Percentiles rank a stretch among this genome's conserved stretches.
Conservation (phyloP, 2,797 vertebrate species). For the Rhyacichthys aspro region DNA sequence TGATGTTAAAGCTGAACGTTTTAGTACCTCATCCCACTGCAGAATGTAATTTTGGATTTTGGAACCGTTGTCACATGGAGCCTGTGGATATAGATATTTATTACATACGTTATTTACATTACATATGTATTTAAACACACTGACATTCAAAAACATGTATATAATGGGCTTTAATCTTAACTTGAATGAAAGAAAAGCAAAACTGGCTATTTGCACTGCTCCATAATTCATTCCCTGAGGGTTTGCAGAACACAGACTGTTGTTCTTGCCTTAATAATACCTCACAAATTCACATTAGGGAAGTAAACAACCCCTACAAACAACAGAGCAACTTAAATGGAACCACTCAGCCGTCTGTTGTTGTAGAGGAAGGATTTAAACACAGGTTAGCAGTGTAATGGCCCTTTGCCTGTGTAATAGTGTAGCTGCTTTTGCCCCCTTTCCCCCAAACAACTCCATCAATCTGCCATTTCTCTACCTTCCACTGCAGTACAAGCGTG, state of each 20-base stretch:
- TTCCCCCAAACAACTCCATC: constrained; percentile 12
- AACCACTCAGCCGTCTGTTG: neutral
- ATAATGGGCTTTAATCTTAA: too few relatives aligned
- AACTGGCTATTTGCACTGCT: too few relatives aligned
- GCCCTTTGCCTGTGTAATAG: constrained; percentile 3
- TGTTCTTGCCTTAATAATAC: too few relatives aligned
- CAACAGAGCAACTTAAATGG: constrained; percentile 15
- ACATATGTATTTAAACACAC: neutral
- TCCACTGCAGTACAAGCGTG: constrained; percentile 92
- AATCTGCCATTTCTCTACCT: constrained; percentile 78
- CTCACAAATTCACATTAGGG: too few relatives aligned
- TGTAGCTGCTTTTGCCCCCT: neutral
- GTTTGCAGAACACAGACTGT: too few relatives aligned
- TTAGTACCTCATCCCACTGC: constrained; percentile 95
- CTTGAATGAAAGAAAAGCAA: too few relatives aligned
- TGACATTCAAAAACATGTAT: neutral
- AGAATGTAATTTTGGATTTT: constrained; percentile 96
- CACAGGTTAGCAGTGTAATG: neutral
- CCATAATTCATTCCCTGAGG: too few relatives aligned
- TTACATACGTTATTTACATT: neutral
- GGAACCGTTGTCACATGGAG: constrained; percentile 95
- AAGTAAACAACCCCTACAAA: neutral
- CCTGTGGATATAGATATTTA: constrained; percentile 69
- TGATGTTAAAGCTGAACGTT: neutral
- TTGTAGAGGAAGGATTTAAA: neutral